Percentiles rank a stretch among this genome's conserved stretches.
Conservation (phyloP, 2,797 vertebrate genomes). For the Euthynnus affinis region DNA sequence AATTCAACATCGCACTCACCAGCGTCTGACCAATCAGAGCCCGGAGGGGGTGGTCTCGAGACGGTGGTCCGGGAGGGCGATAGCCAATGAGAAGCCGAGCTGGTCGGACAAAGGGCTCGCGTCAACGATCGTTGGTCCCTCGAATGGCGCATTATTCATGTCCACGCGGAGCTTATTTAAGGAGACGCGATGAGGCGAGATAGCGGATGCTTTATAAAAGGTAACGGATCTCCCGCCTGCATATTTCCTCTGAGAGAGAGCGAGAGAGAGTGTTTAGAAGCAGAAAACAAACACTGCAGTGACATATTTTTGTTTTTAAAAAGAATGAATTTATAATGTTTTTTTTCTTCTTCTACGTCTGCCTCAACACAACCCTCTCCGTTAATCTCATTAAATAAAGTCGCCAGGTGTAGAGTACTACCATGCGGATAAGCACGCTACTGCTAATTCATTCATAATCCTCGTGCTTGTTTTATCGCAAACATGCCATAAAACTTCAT, state of each 20-base stretch:
- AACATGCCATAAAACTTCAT: not conserved
- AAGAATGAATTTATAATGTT: too few species aligned
- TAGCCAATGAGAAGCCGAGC: constrained; percentile 76
- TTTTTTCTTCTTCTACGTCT: not conserved
- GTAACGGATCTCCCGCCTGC: constrained; percentile 5
- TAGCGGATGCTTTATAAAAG: constrained; percentile 26
- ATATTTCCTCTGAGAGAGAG: not conserved
- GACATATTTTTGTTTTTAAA: too few species aligned
- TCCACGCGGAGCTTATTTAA: constrained; percentile 71
- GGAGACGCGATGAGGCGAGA: constrained; percentile 69
- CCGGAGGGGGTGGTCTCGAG: constrained; percentile 70
- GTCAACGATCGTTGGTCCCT: constrained; percentile 71
- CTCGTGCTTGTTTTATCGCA: not conserved
- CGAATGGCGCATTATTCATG: constrained; percentile 76
- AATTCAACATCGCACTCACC: constrained; percentile 81
- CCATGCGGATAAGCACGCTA: constrained; percentile 15
- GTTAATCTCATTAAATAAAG: constrained; percentile 12
- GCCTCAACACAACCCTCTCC: not conserved
- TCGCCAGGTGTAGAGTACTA: not conserved
- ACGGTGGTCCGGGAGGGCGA: constrained; percentile 85
- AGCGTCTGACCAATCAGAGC: constrained; percentile 79
- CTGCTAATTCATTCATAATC: constrained; percentile 54
- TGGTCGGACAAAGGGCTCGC: constrained; percentile 71
- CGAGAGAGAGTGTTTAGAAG: too few species aligned
- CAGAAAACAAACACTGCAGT: too few species aligned